Percentiles rank a stretch among this genome's conserved stretches.
phyloP scores from a whole-genome alignment of 2,113 vertebrate genomes.

The Carettochelys insculpta region DNA sequence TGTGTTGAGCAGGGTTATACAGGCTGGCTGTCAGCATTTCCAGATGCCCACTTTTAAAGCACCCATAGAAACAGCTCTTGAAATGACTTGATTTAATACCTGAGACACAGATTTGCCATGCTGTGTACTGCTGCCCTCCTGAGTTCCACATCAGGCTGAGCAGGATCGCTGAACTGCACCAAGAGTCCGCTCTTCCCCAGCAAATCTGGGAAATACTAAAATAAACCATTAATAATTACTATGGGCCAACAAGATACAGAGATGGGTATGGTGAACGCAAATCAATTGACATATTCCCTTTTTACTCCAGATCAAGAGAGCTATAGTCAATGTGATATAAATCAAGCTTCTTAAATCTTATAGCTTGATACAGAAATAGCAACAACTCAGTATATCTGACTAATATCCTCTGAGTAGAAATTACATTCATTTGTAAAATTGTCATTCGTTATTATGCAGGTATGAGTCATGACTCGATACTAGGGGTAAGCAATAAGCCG shows the following conservation, averaged over 20 bases:
- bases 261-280: background rate
- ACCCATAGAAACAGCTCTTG: accelerated
- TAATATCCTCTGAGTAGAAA: background rate
- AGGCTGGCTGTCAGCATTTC: accelerated
- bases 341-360: background rate
- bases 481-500: too few species aligned
- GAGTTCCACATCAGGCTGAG: conserved; percentile 84
- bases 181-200: conserved; percentile 85
- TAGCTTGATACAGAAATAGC: background rate
- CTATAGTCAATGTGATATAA: background rate
- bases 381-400: background rate
- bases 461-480: accelerated
- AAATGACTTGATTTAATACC: conserved; percentile 63
- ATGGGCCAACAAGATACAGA: background rate
- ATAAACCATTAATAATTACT: conserved; percentile 24
- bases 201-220: conserved; percentile 85
- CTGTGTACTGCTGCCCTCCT: conserved; percentile 85
- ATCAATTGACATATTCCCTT: background rate
- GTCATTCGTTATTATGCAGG: background rate
- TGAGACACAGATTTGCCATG: conserved; percentile 92
- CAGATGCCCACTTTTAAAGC: accelerated
- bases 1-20: background rate
- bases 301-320: background rate
- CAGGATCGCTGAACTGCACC: conserved; percentile 78
- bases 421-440: background rate